phyloP scores from a whole-genome alignment of 2,113 vertebrate genomes.

The Tor tambroides region DNA sequence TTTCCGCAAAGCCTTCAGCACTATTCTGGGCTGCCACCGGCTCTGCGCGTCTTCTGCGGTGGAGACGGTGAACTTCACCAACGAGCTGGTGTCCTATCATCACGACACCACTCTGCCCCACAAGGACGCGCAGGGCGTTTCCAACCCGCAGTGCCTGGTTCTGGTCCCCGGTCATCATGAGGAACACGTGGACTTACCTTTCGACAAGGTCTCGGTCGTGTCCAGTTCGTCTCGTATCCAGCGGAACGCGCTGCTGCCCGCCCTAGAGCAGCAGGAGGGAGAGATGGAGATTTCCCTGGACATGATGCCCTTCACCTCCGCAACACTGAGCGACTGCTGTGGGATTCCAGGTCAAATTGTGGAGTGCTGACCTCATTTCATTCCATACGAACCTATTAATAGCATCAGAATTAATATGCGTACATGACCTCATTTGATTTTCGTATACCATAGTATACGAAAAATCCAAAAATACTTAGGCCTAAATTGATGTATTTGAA shows the following conservation, averaged over 20 bases:
- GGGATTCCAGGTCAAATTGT: conserved; percentile 59
- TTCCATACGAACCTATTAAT: background rate
- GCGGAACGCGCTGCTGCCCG: conserved; percentile 63
- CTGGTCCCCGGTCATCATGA: conserved; percentile 53
- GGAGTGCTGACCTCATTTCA: conserved; percentile 39
- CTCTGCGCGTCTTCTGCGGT: conserved; percentile 72
- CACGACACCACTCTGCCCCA: conserved; percentile 75
- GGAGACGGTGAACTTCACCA: conserved; percentile 78
- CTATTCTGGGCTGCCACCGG: conserved; percentile 73
- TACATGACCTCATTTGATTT: background rate
- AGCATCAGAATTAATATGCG: background rate
- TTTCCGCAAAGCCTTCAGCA: conserved; percentile 80
- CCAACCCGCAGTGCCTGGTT: conserved; percentile 65
- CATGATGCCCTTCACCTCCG: conserved; percentile 65
- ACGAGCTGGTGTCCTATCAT: conserved; percentile 79
- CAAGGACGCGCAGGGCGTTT: conserved; percentile 65
- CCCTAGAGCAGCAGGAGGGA: conserved; percentile 66
- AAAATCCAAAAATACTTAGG: background rate
- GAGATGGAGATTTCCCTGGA: conserved; percentile 74
- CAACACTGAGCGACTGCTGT: conserved; percentile 57
- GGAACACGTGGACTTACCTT: conserved; percentile 39
- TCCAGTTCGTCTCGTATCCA: conserved; percentile 62
- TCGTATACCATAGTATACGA: background rate
- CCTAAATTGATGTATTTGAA: background rate
- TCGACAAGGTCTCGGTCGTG: conserved; percentile 65